phyloP scores from a whole-genome alignment of 2,888 invertebrate genomes.

The Ariolimax columbianus region DNA sequence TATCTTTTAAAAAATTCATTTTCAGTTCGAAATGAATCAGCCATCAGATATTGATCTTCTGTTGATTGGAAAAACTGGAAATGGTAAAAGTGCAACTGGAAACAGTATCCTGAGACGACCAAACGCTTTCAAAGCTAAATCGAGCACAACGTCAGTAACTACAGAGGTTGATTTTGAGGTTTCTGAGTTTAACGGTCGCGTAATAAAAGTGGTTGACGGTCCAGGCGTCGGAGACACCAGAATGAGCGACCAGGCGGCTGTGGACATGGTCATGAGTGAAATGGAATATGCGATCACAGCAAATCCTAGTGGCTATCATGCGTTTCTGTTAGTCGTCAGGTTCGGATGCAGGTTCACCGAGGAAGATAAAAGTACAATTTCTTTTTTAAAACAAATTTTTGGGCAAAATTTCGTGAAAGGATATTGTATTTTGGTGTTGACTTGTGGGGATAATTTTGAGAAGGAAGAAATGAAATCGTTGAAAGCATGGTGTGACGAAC shows the following conservation, averaged over 20 bases:
- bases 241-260: neutral
- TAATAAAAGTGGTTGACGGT: neutral
- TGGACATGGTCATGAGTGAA: neutral
- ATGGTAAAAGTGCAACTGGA: conserved; percentile 23
- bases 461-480: neutral
- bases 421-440: neutral
- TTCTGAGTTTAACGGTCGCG: neutral
- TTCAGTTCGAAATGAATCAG: neutral
- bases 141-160: neutral
- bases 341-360: neutral
- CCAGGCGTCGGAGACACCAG: neutral
- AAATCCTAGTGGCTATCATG: conserved; percentile 13
- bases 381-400: neutral
- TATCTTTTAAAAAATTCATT: neutral
- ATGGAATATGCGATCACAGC: neutral
- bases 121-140: neutral
- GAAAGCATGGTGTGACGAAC: neutral
- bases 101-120: conserved; percentile 11
- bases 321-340: neutral
- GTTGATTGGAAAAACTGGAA: neutral
- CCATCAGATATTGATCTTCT: neutral
- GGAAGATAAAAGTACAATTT: neutral
- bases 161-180: neutral
- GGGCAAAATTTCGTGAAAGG: neutral
- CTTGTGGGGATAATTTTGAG: neutral